Conservation (phyloP, 2,888 invertebrate genomes). For the Tachystola acroxantha region DNA sequence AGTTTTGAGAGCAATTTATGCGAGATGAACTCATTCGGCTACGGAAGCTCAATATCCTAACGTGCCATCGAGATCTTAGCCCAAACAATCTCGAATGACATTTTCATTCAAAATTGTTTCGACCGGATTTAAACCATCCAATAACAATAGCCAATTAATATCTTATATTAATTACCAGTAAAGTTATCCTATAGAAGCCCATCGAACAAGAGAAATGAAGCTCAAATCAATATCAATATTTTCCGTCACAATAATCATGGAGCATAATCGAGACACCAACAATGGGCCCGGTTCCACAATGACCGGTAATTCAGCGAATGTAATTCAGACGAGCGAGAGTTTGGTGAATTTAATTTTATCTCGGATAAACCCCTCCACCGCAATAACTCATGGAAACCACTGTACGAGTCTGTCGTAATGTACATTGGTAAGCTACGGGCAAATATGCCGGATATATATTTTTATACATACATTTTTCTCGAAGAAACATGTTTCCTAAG, state of each 20-base stretch:
- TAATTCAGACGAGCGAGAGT: conserved; percentile 43
- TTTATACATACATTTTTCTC: too few relatives aligned
- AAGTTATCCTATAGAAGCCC: too few relatives aligned
- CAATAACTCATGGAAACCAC: conserved; percentile 53
- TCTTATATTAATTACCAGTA: too few relatives aligned
- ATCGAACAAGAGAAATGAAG: conserved; percentile 20
- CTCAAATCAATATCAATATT: conserved; percentile 51
- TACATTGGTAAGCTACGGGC: conserved; percentile 6
- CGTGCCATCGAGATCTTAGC: too few relatives aligned
- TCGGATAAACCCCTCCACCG: conserved; percentile 41
- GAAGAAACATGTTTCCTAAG: too few relatives aligned
- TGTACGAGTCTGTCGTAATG: conserved; percentile 20
- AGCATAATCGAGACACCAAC: conserved; percentile 45
- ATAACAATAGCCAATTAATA: too few relatives aligned
- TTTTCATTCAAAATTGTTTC: too few relatives aligned
- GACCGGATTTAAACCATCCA: too few relatives aligned
- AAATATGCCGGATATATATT: conserved; percentile 10
- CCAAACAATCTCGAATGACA: too few relatives aligned
- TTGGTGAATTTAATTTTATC: conserved; percentile 62
- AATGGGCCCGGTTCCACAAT: conserved; percentile 42
- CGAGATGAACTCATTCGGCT: too few relatives aligned
- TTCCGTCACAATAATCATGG: conserved; percentile 40
- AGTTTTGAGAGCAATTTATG: too few relatives aligned
- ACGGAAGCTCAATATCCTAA: too few relatives aligned
- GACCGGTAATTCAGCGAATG: conserved; percentile 58